Conservation (phyloP, 2,888 invertebrate genomes). For the Lithophane socia region DNA sequence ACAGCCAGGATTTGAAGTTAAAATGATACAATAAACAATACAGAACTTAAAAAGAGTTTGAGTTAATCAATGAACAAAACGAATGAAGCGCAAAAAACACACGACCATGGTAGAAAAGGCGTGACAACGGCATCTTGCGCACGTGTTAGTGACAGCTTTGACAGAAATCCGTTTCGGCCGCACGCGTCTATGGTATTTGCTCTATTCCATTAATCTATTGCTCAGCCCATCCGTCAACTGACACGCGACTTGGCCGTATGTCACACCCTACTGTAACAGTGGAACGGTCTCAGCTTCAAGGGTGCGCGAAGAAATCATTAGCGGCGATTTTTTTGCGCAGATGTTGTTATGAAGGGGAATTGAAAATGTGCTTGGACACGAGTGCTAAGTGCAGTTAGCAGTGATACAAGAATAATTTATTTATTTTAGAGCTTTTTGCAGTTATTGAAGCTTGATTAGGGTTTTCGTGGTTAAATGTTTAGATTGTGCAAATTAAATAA, state of each 20-base stretch:
- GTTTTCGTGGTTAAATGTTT: neutral
- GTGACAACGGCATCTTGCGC: slow-evolving; percentile 59
- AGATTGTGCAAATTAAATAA: too few relatives aligned
- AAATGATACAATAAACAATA: neutral
- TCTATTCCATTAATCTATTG: slow-evolving; percentile 65
- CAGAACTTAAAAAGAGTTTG: neutral
- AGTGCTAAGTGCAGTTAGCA: slow-evolving; percentile 19
- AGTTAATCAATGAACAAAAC: slow-evolving; percentile 5
- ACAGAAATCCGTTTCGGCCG: slow-evolving; percentile 76
- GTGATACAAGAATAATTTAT: neutral
- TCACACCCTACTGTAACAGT: slow-evolving; percentile 66
- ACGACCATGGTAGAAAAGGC: slow-evolving; percentile 52
- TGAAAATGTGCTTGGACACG: slow-evolving; percentile 42
- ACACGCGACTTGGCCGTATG: slow-evolving; percentile 73
- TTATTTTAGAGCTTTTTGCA: neutral
- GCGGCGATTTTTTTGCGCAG: slow-evolving; percentile 45
- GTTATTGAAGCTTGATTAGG: too few relatives aligned
- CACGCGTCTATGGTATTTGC: slow-evolving; percentile 67
- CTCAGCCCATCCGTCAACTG: slow-evolving; percentile 73
- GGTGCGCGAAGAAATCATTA: slow-evolving; percentile 55
- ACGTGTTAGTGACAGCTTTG: slow-evolving; percentile 76
- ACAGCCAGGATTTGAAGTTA: neutral
- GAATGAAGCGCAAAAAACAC: slow-evolving; percentile 15
- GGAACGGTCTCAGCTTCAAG: slow-evolving; percentile 15
- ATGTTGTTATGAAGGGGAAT: slow-evolving; percentile 40